Evolutionary conservation across 2,113 vertebrate species (phyloP), one percentile per base, ranked within the genome.

Genomic region (Chunga burmeisteri): DNA sequence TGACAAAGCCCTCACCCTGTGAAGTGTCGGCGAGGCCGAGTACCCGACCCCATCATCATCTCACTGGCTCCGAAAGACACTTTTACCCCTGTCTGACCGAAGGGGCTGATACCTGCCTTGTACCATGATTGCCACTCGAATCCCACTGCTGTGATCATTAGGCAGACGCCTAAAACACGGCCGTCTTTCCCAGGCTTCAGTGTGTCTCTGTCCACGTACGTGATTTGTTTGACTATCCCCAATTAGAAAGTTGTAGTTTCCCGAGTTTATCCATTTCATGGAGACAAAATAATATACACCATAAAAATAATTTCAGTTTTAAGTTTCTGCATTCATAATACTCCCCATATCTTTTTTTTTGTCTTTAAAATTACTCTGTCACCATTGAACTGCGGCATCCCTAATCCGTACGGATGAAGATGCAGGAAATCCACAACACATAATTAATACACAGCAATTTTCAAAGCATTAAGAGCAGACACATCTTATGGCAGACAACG

Each of bases 121-220:
- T 63, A 32, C 20, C 16, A 3, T 1, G 1, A 56, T 25, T n/a
- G n/a, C 52, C 44, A 13, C 72, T 34, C 3, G 1, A 77, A 59
- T 65, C 29, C 58, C 59, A 58, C 27, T 7, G 0, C 38, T 42
- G 32, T 0, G 26, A 21, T 40, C 44, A 6, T 42, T 32, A 16
- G 13, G 30, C 23, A 65, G 61, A 36, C 0, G 1, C n/a, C 56
- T 58, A 9, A 93, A 87, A 13, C 20, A 18, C 1, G 0, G 2
- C 40, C 1, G 0, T 23, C 44, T 65, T 63, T 36, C 59, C 58
- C 9, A 16, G 52, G 58, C 14, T 86, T 34, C 62, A 10, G 13
- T n/a, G 5, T 23, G 16, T 25, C 46, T 49, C 36, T 70, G 6
- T 19, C 27, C 59, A 40, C 49, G 25, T 2, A 62, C 29, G 18